Percentiles rank a stretch among this genome's conserved stretches.
Evolutionary conservation across 2,113 vertebrate species (phyloP).

Genomic region (Larimichthys polyactis): DNA sequence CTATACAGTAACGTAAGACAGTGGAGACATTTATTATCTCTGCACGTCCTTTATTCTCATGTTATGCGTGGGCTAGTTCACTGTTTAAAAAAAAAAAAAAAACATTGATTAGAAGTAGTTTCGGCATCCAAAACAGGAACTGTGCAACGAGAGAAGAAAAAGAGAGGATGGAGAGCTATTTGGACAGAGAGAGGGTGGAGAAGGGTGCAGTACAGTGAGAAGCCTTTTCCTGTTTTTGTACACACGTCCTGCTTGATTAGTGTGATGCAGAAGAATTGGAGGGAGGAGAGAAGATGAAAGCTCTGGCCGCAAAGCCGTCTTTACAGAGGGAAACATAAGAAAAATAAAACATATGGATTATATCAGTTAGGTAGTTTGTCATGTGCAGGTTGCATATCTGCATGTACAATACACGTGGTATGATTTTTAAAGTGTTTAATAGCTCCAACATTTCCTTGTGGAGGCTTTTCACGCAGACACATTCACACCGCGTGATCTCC

Average conservation of each 20-base stretch:
- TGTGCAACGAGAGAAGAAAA: constrained; percentile 56
- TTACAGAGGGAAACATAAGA: constrained; percentile 23
- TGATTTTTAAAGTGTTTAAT: constrained; percentile 35
- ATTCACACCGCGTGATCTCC: constrained; percentile 66
- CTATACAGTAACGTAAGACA: constrained; percentile 49
- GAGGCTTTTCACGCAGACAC: constrained; percentile 53
- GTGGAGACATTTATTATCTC: constrained; percentile 66
- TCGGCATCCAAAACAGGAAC: constrained; percentile 66
- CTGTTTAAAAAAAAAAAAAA: constrained; percentile 32
- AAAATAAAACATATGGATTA: constrained; percentile 52
- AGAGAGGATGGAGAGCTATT: constrained; percentile 43
- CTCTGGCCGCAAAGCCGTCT: constrained; percentile 46
- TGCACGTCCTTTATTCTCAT: constrained; percentile 39
- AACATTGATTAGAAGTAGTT: constrained; percentile 51
- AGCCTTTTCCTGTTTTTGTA: constrained; percentile 79
- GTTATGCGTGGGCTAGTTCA: constrained; percentile 44
- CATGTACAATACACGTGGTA: constrained; percentile 3
- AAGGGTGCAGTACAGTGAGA: constrained; percentile 38
- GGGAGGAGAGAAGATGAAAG: constrained; percentile 69
- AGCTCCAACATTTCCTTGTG: constrained; percentile 42
- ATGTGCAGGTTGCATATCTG: constrained; percentile 10
- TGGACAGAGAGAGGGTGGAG: constrained; percentile 50
- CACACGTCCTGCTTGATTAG: constrained; percentile 70
- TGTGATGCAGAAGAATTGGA: constrained; percentile 52
- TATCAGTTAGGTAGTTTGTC: constrained; percentile 25